These are phyloP conservation scores for Athripsodes cinereus DNA, from an alignment of 2,888 invertebrate genomes.

Conservation along the genomic window DNA sequence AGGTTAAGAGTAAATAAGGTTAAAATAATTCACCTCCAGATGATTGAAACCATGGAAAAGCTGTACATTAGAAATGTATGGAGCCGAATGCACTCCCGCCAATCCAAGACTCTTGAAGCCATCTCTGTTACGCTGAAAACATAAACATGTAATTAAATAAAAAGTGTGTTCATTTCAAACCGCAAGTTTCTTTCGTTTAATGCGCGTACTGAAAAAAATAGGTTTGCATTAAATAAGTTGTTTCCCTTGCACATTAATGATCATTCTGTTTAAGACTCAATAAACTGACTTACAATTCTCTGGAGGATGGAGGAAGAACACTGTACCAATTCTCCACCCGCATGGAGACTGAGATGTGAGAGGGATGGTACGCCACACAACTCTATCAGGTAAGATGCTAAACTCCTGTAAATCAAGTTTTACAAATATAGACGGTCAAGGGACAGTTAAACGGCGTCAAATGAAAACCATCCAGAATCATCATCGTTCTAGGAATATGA, in stretches of 20 bases:
- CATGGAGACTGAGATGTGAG: conserved; percentile 21
- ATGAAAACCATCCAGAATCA: no score
- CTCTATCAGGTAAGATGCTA: conserved; percentile 18
- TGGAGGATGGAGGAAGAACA: conserved; percentile 18
- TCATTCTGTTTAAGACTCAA: no score
- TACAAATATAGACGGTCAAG: no score
- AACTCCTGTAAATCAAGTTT: conserved; percentile 18
- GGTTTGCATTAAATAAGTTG: neutral
- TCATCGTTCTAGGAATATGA: no score
- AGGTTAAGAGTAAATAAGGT: no score
- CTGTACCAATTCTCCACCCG: conserved; percentile 20
- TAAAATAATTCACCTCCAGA: conserved; percentile 16
- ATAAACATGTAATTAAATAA: no score
- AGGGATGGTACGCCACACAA: conserved; percentile 19
- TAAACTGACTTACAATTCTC: conserved; percentile 25
- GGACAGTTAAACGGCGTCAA: no score
- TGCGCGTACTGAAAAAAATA: neutral
- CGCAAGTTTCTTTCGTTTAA: neutral
- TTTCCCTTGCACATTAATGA: neutral
- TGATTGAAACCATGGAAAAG: conserved; percentile 18
- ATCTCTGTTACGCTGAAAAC: conserved; percentile 16
- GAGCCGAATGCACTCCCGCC: conserved; percentile 16
- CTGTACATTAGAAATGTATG: conserved; percentile 4
- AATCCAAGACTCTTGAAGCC: conserved; percentile 19
- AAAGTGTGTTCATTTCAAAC: no score